Evolutionary conservation across 2,888 invertebrate species (phyloP).

Genomic region (Philereme vetulata): DNA sequence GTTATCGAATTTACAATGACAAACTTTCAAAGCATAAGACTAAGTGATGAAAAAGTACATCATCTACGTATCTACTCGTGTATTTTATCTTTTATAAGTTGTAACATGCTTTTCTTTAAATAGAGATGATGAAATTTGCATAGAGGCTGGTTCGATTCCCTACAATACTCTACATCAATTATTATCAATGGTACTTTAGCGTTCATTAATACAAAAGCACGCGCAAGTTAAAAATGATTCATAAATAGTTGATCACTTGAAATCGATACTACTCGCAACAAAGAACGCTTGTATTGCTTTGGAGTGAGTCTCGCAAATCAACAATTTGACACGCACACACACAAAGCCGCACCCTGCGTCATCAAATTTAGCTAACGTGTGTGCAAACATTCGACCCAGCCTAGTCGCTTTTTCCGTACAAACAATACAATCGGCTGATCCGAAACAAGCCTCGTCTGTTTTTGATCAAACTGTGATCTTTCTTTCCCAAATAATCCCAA

Average conservation of each 20-base stretch:
- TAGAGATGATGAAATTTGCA: no score
- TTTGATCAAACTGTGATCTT: constrained; percentile 41
- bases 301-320: constrained; percentile 67
- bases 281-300: constrained; percentile 56
- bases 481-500: neutral
- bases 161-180: no score
- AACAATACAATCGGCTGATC: constrained; percentile 65
- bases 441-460: constrained; percentile 40
- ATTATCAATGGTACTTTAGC: neutral
- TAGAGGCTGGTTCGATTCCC: no score
- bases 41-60: no score
- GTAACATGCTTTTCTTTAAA: no score
- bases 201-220: neutral
- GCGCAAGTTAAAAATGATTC: neutral
- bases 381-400: constrained; percentile 77
- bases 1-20: no score
- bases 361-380: constrained; percentile 83
- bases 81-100: no score
- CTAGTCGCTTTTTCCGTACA: constrained; percentile 71
- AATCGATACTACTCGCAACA: constrained; percentile 51
- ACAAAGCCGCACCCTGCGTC: constrained; percentile 73
- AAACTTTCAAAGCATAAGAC: no score
- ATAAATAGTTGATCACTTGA: constrained; percentile 21
- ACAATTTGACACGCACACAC: constrained; percentile 67
- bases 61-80: no score